phyloP scores from a whole-genome alignment of 2,113 vertebrate species.

The Epinephelus lanceolatus region DNA sequence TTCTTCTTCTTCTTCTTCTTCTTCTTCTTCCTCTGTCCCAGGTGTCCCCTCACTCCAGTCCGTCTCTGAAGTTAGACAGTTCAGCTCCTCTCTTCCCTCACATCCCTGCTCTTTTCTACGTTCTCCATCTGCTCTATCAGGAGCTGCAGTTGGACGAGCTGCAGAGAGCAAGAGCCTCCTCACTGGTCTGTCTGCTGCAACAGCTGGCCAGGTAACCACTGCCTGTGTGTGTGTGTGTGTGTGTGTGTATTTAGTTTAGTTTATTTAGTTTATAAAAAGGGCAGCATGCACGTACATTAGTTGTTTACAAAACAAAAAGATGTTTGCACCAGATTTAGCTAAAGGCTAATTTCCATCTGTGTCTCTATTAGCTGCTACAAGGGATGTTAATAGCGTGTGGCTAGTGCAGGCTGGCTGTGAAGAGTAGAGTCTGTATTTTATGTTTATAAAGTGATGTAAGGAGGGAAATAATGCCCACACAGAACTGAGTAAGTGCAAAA shows the following conservation, averaged over 20 bases:
- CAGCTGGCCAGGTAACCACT: constrained; percentile 92
- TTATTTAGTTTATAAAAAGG: too few species aligned
- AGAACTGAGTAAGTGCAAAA: not conserved
- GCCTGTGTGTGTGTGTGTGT: not conserved
- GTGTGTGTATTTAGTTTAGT: not conserved
- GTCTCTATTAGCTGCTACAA: not conserved
- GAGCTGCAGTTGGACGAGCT: constrained; percentile 95
- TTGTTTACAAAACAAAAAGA: too few species aligned
- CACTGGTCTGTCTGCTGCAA: constrained; percentile 91
- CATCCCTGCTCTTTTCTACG: constrained; percentile 94
- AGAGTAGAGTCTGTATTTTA: not conserved
- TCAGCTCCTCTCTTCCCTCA: constrained; percentile 93
- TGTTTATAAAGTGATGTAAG: not conserved
- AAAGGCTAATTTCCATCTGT: too few species aligned
- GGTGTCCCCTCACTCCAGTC: constrained; percentile 70
- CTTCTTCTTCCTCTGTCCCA: not conserved
- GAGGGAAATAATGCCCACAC: not conserved
- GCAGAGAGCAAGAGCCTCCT: constrained; percentile 90
- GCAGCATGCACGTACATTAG: too few species aligned
- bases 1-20: too few species aligned
- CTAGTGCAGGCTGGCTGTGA: not conserved
- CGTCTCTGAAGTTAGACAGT: constrained; percentile 87
- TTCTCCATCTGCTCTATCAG: constrained; percentile 96
- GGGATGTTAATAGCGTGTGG: not conserved
- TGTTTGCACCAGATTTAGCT: too few species aligned